These are phyloP conservation scores for Odontocolon sp. DNA, from an alignment of 2,888 invertebrate genomes.

Conservation along the genomic window DNA sequence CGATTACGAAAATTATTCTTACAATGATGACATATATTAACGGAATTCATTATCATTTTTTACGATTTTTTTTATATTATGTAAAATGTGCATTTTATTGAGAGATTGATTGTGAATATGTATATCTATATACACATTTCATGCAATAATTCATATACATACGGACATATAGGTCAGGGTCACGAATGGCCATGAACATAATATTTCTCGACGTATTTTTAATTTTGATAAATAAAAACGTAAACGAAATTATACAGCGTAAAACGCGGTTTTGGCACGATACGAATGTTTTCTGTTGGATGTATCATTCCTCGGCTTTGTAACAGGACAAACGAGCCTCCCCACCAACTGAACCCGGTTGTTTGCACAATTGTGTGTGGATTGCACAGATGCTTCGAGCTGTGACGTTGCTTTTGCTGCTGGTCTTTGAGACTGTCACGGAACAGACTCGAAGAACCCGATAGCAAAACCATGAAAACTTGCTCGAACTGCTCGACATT, in stretches of 20 bases:
- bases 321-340: conserved; percentile 20
- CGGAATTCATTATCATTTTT: neutral
- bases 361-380: conserved; percentile 72
- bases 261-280: neutral
- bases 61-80: too few species aligned
- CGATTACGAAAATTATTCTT: neutral
- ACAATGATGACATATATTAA: neutral
- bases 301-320: conserved; percentile 35
- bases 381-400: conserved; percentile 69
- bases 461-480: conserved; percentile 37
- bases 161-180: neutral
- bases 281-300: conserved; percentile 10
- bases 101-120: neutral
- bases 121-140: neutral
- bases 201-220: conserved; percentile 15
- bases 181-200: neutral
- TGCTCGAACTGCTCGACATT: neutral
- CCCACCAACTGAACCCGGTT: conserved; percentile 38
- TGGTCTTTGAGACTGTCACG: neutral
- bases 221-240: conserved; percentile 14
- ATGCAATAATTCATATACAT: neutral
- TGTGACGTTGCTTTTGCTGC: conserved; percentile 27
- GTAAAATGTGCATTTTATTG: neutral
- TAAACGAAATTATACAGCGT: conserved; percentile 6
- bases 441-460: neutral